Evolutionary conservation across 2,888 invertebrate genomes (phyloP).

Genomic region (Leptinotarsa haldemani): DNA sequence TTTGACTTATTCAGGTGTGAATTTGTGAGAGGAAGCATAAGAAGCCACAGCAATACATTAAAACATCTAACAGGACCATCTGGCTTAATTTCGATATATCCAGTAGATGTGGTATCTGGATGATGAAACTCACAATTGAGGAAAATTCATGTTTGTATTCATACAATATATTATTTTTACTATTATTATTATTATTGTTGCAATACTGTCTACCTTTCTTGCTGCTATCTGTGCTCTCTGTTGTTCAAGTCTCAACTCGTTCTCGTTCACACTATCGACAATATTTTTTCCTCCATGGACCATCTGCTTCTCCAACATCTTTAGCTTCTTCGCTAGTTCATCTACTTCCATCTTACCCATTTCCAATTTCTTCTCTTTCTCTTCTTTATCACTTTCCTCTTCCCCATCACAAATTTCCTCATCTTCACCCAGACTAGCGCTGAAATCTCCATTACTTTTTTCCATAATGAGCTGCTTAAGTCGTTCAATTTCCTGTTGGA

Average conservation of each 20-base stretch:
- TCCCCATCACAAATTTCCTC: conserved; percentile 57
- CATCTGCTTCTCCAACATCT: conserved; percentile 91
- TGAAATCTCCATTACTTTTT: conserved; percentile 57
- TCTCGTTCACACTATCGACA: conserved; percentile 94
- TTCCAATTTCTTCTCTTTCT: conserved; percentile 65
- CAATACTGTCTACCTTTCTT: conserved; percentile 71
- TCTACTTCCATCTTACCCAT: conserved; percentile 75
- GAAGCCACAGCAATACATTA: too few relatives aligned
- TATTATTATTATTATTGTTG: too few relatives aligned
- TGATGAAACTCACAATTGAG: too few relatives aligned
- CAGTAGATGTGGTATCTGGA: neutral
- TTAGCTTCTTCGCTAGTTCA: conserved; percentile 81
- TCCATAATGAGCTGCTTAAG: conserved; percentile 62
- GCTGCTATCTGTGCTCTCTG: conserved; percentile 89
- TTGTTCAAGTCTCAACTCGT: conserved; percentile 89
- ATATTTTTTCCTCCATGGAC: conserved; percentile 95
- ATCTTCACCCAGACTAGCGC: conserved; percentile 54
- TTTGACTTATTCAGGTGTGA: too few relatives aligned
- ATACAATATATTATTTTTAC: too few relatives aligned
- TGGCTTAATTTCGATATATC: too few relatives aligned
- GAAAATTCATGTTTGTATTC: too few relatives aligned
- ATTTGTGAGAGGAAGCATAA: too few relatives aligned
- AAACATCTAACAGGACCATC: too few relatives aligned
- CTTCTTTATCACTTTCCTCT: conserved; percentile 62
- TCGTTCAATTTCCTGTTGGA: conserved; percentile 92